Evolutionary conservation across 1,140 invertebrate species (phyloP).

Genomic region (Coenobita brevimanus): DNA sequence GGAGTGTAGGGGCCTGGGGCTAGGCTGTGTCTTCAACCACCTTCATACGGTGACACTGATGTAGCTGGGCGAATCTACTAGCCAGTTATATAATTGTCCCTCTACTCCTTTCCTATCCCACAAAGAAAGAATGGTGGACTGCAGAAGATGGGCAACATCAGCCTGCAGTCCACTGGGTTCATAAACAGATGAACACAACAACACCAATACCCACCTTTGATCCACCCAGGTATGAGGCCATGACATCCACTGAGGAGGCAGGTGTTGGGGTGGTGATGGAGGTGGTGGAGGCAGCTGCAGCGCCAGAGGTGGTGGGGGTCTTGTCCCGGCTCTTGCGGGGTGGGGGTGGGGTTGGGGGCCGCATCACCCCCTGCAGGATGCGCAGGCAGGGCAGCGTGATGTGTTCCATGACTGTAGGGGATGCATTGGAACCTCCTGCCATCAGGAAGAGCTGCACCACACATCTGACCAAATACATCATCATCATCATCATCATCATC

Average conservation of each 20-base stretch:
- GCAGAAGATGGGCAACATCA: too few relatives aligned
- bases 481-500: background rate
- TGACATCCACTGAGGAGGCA: conserved; percentile 22
- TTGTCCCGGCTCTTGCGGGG: conserved; percentile 63
- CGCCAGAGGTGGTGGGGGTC: conserved; percentile 37
- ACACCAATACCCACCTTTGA: too few relatives aligned
- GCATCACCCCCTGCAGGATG: conserved; percentile 86
- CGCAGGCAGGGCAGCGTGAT: conserved; percentile 88
- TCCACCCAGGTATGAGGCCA: conserved; percentile 53
- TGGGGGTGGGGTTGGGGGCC: conserved; percentile 75
- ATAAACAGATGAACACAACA: too few relatives aligned
- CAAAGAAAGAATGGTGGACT: too few relatives aligned
- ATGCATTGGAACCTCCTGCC: conserved; percentile 80
- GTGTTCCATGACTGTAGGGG: conserved; percentile 84
- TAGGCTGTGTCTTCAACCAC: too few relatives aligned
- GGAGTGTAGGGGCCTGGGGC: too few relatives aligned
- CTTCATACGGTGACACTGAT: too few relatives aligned
- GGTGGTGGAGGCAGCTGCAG: conserved; percentile 1
- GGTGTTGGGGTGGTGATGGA: conserved; percentile 6
- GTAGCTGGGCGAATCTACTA: too few relatives aligned
- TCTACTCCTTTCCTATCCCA: too few relatives aligned
- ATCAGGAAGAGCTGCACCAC: conserved; percentile 90
- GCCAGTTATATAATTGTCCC: too few relatives aligned
- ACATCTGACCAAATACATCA: conserved; percentile 74
- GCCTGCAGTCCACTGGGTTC: too few relatives aligned